These are phyloP conservation scores for Tetranychus piercei DNA, from an alignment of 2,888 invertebrate species.

Conservation along the genomic window DNA sequence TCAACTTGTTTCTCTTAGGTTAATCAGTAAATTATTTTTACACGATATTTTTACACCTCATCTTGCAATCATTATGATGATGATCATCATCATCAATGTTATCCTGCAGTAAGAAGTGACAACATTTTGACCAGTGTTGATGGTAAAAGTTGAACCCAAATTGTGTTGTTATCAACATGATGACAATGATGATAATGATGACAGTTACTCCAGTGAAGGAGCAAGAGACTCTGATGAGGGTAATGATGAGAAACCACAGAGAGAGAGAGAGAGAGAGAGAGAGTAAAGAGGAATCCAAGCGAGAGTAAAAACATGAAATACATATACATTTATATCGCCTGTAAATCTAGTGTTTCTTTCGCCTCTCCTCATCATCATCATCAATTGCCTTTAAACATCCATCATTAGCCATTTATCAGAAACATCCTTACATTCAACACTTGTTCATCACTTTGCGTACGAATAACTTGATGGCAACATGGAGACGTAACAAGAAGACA, in stretches of 20 bases:
- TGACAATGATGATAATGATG: not conserved
- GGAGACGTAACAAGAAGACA: not conserved
- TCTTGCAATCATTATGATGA: not conserved
- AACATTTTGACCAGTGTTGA: not conserved
- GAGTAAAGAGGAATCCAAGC: not conserved
- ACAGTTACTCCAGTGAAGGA: not conserved
- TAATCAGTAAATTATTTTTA: not conserved
- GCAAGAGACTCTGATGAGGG: not conserved
- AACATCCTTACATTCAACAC: not conserved
- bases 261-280: constrained; percentile 1
- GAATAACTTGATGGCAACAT: not conserved
- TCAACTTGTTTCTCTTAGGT: not conserved
- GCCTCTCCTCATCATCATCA: constrained; percentile 2
- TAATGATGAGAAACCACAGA: not conserved
- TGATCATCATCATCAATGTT: not conserved
- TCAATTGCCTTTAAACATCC: not conserved
- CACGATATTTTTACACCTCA: not conserved
- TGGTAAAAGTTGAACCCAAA: not conserved
- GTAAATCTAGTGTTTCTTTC: not conserved
- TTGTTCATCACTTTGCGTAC: too few species aligned
- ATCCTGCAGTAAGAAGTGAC: not conserved
- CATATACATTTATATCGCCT: not conserved
- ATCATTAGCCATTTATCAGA: not conserved
- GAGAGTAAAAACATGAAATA: constrained; percentile 13
- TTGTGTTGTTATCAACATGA: not conserved